Conservation (phyloP, 2,797 vertebrate species). For the Mormyrus hasselquistii region DNA sequence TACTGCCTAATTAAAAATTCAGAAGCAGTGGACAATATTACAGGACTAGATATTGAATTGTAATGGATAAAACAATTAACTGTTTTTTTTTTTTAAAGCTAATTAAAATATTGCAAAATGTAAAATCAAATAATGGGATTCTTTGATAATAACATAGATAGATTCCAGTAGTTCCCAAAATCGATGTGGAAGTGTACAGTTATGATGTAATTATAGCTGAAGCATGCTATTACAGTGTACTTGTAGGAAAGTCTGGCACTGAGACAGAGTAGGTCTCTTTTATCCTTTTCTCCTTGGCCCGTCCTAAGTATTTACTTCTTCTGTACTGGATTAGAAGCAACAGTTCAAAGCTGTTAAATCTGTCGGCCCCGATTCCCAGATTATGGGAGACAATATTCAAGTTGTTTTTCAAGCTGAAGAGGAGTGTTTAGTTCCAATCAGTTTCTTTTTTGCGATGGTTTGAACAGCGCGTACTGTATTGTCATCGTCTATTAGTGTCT, state of each 20-base stretch:
- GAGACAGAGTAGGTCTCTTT: not conserved
- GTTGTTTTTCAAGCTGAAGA: not conserved
- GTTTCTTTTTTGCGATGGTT: not conserved
- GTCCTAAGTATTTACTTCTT: not conserved
- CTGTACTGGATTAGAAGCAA: not conserved
- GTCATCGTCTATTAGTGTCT: not conserved
- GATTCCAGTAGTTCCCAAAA: not conserved
- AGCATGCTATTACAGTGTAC: not conserved
- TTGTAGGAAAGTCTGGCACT: not conserved
- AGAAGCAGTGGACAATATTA: not conserved
- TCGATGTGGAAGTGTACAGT: not conserved
- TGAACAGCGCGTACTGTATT: not conserved
- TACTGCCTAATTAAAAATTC: conserved; percentile 5
- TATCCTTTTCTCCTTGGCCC: not conserved
- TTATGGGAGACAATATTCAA: conserved; percentile 8
- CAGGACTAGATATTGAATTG: conserved; percentile 2
- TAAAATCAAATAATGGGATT: conserved; percentile 1
- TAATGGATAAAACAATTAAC: not conserved
- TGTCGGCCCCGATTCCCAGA: not conserved
- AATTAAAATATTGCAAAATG: not conserved
- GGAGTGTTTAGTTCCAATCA: not conserved
- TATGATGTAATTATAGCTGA: not conserved
- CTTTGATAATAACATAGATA: not conserved
- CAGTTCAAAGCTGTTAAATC: conserved; percentile 5
- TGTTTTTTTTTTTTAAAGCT: not conserved